Evolutionary conservation across 2,113 vertebrate genomes (phyloP), one percentile per base, ranked within the genome.

Genomic region (Corythornis vintsioides): DNA sequence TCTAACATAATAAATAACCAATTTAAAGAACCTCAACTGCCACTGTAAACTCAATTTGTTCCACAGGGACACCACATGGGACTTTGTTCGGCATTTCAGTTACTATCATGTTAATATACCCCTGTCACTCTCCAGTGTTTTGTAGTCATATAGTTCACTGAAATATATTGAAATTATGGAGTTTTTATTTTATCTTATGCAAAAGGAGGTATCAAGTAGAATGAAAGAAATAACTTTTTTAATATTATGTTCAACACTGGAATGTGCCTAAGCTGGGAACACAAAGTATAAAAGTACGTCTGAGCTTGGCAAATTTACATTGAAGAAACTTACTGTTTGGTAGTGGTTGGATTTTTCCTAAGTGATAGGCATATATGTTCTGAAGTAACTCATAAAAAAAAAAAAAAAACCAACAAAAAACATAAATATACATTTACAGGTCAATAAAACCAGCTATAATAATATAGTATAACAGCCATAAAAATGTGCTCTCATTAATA

Each of bases 21-120:
- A 2, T 45, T 69, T 65, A 78, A 28, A 14, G 15, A 74, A 72
- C 3, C 2, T 84, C 0, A 0, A 18, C 24, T 52, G 15, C 5
- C 25, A 35, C 7, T 24, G 3, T 17, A 82, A 91, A 45, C 10
- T 13, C 3, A 43, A 65, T 60, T 64, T 75, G 64, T 85, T 82
- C 10, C 12, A 72, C 17, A 60, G 9, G 22, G 4, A 80, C 43
- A 59, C 7, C 7, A 24, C 11, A 60, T 18, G 10, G 67, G 2
- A 87, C 14, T 8, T 67, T 79, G 2, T 38, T 81, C 26, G 47
- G 6, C 2, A 69, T 79, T 92, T 82, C 29, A 56, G 2, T n/a
- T 75, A 26, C 14, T 31, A 74, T 3, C 4, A 52, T 67, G 25
- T 47, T 43, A 25, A 60, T 9, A 47, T 75, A 59, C 7, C 7